Percentiles rank a stretch among this genome's conserved stretches.
Evolutionary conservation across 2,113 vertebrate genomes (phyloP).

Genomic region (Scytalopus superciliaris): DNA sequence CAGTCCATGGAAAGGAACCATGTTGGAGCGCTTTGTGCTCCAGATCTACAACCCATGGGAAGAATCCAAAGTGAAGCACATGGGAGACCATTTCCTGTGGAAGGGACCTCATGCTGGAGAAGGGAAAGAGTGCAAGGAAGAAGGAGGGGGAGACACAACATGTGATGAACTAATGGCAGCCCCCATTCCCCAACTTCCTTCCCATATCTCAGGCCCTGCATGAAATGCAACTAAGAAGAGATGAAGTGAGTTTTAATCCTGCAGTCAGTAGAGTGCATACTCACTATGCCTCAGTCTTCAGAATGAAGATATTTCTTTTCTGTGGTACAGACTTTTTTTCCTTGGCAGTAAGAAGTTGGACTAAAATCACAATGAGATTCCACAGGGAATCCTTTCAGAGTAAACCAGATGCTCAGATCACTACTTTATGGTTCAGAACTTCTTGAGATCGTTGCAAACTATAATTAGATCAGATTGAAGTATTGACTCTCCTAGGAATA

Average conservation of each 20-base stretch:
- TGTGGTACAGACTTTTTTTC: not conserved
- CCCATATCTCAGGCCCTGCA: not conserved
- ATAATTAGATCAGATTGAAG: not conserved
- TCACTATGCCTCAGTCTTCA: not conserved
- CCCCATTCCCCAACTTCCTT: not conserved
- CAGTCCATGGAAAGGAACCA: not conserved
- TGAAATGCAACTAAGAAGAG: not conserved
- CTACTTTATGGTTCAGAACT: not conserved
- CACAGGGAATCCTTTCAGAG: not conserved
- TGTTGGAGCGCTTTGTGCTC: rapidly evolving
- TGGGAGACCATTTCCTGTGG: not conserved
- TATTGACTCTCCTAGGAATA: not conserved
- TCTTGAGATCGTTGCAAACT: not conserved
- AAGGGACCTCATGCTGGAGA: not conserved
- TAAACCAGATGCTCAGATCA: not conserved
- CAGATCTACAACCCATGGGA: not conserved
- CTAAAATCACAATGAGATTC: not conserved
- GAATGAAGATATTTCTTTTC: not conserved
- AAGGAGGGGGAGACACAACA: not conserved
- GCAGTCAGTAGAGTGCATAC: not conserved
- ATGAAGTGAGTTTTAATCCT: not conserved
- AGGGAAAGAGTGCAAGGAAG: not conserved
- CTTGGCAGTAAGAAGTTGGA: not conserved
- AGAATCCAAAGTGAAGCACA: not conserved
- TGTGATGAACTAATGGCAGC: not conserved